These are phyloP conservation scores for Tringa solitaria DNA, from an alignment of 2,113 vertebrate species.

Conservation along the genomic window DNA sequence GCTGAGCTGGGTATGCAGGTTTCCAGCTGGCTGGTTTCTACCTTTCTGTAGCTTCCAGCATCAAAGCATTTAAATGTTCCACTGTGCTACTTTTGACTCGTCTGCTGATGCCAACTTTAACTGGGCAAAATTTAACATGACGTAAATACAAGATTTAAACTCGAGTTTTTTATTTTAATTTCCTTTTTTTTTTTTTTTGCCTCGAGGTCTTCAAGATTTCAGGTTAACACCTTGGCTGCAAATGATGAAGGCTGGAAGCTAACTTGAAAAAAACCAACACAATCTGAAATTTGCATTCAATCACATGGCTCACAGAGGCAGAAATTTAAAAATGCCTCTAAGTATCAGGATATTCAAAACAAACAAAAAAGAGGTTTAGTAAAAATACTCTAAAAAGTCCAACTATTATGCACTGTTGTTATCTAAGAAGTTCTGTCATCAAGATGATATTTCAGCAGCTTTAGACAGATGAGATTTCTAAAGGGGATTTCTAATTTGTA, in stretches of 20 bases:
- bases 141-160: background rate
- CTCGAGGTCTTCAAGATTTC: background rate
- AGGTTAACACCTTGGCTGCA: background rate
- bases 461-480: constrained; percentile 20
- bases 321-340: background rate
- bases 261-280: background rate
- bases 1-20: background rate
- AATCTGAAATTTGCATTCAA: background rate
- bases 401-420: background rate
- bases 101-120: background rate
- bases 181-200: background rate
- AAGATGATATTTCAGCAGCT: constrained; percentile 28
- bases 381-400: background rate
- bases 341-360: background rate
- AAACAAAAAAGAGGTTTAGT: background rate
- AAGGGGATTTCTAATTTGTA: constrained; percentile 32
- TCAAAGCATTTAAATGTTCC: background rate
- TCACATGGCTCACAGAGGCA: background rate
- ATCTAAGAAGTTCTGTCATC: constrained; percentile 28
- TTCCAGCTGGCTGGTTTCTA: background rate
- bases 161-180: background rate
- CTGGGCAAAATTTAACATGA: background rate
- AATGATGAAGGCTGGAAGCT: background rate
- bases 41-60: background rate
- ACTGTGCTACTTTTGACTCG: background rate